Conservation (phyloP, 2,113 vertebrate genomes). For the Eubucco bourcierii region DNA sequence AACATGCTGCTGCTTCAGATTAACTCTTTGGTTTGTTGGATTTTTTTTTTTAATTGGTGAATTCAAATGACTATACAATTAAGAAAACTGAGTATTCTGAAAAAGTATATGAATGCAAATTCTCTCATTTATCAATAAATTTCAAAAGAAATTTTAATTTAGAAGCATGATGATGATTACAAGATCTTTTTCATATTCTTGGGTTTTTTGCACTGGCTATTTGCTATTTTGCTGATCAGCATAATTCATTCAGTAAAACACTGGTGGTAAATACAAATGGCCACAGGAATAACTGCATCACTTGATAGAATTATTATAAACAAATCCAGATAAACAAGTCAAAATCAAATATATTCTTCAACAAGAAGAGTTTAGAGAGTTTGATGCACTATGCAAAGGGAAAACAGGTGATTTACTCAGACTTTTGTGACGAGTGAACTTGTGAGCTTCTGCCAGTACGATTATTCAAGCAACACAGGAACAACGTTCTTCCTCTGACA, state of each 20-base stretch:
- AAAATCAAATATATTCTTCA: neutral
- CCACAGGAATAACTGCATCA: neutral
- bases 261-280: neutral
- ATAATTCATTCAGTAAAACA: neutral
- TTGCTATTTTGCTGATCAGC: neutral
- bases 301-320: neutral
- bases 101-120: neutral
- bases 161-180: neutral
- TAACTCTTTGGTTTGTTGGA: neutral
- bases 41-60: neutral
- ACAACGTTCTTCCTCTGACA: neutral
- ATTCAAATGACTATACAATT: neutral
- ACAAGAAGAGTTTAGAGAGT: no score
- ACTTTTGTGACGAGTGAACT: neutral
- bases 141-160: neutral
- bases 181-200: neutral
- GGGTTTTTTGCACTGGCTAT: neutral
- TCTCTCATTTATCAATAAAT: neutral
- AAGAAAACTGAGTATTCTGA: neutral
- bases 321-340: neutral
- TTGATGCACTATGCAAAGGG: neutral
- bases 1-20: slow-evolving; percentile 1
- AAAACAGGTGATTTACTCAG: neutral
- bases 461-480: rapidly evolving
- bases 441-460: neutral